Evolutionary conservation across 2,797 vertebrate species (phyloP).

Genomic region (Phyllotis vaccarum): DNA sequence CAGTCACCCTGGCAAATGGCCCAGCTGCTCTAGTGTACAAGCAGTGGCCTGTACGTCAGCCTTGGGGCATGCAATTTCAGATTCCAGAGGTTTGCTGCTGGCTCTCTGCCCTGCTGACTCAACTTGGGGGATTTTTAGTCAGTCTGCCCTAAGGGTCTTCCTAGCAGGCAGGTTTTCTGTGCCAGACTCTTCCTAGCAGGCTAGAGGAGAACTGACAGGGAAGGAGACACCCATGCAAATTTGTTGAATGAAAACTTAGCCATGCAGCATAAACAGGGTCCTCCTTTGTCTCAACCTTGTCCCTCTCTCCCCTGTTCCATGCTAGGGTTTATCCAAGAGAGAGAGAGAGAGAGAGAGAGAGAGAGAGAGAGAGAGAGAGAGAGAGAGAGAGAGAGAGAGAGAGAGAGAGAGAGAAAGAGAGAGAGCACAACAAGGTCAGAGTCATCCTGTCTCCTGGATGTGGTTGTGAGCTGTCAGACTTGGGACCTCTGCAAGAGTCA

Average conservation of each 20-base stretch:
- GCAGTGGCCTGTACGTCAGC: slow-evolving; percentile 22
- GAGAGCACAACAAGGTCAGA: not conserved
- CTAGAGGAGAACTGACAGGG: not conserved
- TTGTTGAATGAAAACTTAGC: not conserved
- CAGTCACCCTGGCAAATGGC: slow-evolving; percentile 11
- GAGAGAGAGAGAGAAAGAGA: not conserved
- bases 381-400: not conserved
- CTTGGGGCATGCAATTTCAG: not conserved
- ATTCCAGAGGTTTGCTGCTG: slow-evolving; percentile 63
- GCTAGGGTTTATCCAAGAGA: not conserved
- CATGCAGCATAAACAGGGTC: not conserved
- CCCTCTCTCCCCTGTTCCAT: not conserved
- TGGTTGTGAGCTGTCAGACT: not conserved
- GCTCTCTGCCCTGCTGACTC: slow-evolving; percentile 65
- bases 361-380: not conserved
- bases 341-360: not conserved
- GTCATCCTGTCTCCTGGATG: not conserved
- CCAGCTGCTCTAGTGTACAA: not conserved
- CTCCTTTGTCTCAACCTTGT: not conserved
- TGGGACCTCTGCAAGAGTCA: not conserved
- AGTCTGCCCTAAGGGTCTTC: slow-evolving; percentile 22
- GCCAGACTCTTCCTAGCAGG: slow-evolving; percentile 28
- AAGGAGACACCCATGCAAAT: not conserved
- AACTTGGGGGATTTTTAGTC: not conserved
- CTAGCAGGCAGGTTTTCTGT: slow-evolving; percentile 47